Evolutionary conservation across 2,888 invertebrate genomes (phyloP).

Genomic region (Melanostoma mellinum): DNA sequence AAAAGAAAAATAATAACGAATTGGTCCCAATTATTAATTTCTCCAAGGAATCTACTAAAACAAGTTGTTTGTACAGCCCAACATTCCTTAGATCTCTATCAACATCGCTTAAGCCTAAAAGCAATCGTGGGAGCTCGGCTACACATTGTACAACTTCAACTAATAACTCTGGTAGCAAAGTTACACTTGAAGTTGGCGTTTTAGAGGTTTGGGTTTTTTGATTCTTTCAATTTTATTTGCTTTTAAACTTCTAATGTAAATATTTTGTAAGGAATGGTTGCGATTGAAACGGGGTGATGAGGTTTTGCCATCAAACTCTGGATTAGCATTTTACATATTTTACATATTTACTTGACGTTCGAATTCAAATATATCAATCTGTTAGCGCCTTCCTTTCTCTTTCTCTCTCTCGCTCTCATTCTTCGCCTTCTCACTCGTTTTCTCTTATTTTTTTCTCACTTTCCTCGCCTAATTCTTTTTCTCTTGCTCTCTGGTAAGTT

Average conservation of each 20-base stretch:
- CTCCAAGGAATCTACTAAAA: constrained; percentile 77
- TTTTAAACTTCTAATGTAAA: constrained; percentile 2
- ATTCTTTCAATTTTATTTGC: constrained; percentile 21
- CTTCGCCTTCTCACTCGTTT: too few species aligned
- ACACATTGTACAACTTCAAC: constrained; percentile 75
- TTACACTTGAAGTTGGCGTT: constrained; percentile 81
- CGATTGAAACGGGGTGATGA: background rate
- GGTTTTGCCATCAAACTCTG: constrained; percentile 12
- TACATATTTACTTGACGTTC: background rate
- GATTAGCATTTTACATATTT: background rate
- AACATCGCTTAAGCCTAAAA: constrained; percentile 78
- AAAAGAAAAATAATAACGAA: constrained; percentile 55
- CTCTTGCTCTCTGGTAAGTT: too few species aligned
- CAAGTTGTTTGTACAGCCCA: constrained; percentile 79
- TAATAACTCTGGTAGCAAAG: constrained; percentile 81
- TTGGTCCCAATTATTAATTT: constrained; percentile 69
- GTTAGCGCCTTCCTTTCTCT: too few species aligned
- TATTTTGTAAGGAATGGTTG: background rate
- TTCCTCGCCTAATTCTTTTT: too few species aligned
- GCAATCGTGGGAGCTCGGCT: constrained; percentile 79
- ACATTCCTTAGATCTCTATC: constrained; percentile 81
- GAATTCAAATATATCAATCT: background rate
- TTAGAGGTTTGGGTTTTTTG: constrained; percentile 81
- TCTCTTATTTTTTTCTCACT: too few species aligned
- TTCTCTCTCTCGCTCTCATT: too few species aligned